Evolutionary conservation across 2,113 vertebrate genomes (phyloP).

Genomic region (Xenopus laevis): DNA sequence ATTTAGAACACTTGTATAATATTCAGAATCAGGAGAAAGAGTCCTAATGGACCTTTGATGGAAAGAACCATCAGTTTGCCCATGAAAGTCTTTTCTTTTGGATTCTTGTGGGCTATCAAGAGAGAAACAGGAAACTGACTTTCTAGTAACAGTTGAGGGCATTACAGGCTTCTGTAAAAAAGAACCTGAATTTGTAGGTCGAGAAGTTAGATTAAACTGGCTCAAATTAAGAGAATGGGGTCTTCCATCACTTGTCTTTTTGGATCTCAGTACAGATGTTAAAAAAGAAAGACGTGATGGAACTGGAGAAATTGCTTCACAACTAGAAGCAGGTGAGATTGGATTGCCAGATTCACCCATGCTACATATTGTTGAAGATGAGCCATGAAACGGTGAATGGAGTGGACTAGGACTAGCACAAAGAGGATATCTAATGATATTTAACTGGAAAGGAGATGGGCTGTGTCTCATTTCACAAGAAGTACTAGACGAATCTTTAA

Average conservation of each 20-base stretch:
- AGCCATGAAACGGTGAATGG: constrained; percentile 63
- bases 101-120: constrained; percentile 44
- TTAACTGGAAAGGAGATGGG: constrained; percentile 72
- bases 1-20: not conserved
- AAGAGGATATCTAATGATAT: constrained; percentile 70
- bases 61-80: constrained; percentile 42
- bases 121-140: constrained; percentile 57
- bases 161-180: constrained; percentile 59
- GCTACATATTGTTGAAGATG: constrained; percentile 69
- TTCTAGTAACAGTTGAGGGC: constrained; percentile 53
- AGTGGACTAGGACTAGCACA: constrained; percentile 77
- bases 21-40: constrained; percentile 35
- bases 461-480: constrained; percentile 62
- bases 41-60: constrained; percentile 23
- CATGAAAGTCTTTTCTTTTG: constrained; percentile 43
- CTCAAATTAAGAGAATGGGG: constrained; percentile 59
- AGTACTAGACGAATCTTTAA: constrained; percentile 51
- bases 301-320: constrained; percentile 61
- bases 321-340: constrained; percentile 54
- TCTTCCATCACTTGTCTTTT: constrained; percentile 60
- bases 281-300: constrained; percentile 84
- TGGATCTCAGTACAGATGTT: constrained; percentile 88
- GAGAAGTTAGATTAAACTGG: constrained; percentile 72
- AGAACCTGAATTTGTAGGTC: constrained; percentile 60
- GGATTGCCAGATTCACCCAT: constrained; percentile 55